Evolutionary conservation across 2,113 vertebrate genomes (phyloP).

Genomic region (Falcunculus frontatus): DNA sequence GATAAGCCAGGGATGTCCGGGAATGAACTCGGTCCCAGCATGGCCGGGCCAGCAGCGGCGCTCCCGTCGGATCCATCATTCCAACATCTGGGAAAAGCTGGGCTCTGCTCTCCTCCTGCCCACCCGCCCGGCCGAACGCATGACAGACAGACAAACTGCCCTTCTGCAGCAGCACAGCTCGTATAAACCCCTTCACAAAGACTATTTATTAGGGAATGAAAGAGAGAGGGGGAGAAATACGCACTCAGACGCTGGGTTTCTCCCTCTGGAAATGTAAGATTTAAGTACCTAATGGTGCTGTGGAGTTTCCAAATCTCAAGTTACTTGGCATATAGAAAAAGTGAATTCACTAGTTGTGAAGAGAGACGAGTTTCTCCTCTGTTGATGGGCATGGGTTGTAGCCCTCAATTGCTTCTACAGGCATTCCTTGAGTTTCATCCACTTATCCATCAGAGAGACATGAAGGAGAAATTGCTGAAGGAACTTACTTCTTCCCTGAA

Average conservation of each 20-base stretch:
- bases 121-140: neutral
- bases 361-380: neutral
- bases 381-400: rapidly evolving
- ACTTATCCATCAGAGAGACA: neutral
- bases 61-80: neutral
- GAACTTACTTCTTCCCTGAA: neutral
- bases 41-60: neutral
- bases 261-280: neutral
- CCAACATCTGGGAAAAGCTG: neutral
- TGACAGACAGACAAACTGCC: neutral
- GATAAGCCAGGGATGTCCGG: neutral
- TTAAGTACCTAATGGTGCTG: neutral
- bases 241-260: neutral
- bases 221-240: neutral
- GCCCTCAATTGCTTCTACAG: neutral
- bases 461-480: neutral
- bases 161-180: neutral
- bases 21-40: neutral
- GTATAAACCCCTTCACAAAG: neutral
- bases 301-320: neutral
- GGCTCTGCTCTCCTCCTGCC: neutral
- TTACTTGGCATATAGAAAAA: neutral
- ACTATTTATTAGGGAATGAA: neutral
- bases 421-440: neutral
- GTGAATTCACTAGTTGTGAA: neutral